Evolutionary conservation across 2,888 invertebrate species (phyloP).

Genomic region (Apantesis nais): DNA sequence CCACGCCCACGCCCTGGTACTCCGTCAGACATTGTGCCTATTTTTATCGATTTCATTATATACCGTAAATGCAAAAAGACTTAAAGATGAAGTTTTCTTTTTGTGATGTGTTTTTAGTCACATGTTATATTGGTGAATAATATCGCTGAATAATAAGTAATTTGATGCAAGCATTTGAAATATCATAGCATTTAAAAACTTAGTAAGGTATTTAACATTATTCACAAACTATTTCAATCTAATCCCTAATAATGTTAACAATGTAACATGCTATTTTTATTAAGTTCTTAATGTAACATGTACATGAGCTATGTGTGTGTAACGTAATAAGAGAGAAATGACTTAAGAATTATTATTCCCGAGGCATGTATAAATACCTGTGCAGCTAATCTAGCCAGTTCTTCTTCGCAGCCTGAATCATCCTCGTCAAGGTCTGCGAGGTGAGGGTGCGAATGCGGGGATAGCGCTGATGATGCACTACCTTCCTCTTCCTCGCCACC

Average conservation of each 20-base stretch:
- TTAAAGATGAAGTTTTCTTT: neutral
- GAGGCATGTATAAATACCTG: conserved; percentile 70
- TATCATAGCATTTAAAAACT: neutral
- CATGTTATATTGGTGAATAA: too few relatives aligned
- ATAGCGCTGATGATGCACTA: conserved; percentile 97
- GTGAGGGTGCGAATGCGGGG: conserved; percentile 97
- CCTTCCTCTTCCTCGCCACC: conserved; percentile 89
- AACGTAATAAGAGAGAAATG: too few relatives aligned
- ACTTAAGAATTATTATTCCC: neutral
- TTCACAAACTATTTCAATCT: neutral
- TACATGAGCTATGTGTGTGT: too few relatives aligned
- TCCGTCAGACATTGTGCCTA: conserved; percentile 74
- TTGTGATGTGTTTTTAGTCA: too few relatives aligned
- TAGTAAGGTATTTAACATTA: too few relatives aligned
- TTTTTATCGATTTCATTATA: neutral
- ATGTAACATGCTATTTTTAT: too few relatives aligned
- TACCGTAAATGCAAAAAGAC: neutral
- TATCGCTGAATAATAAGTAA: neutral
- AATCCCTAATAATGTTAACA: neutral
- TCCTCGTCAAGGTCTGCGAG: conserved; percentile 95
- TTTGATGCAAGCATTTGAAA: too few relatives aligned
- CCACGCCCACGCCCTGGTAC: conserved; percentile 57
- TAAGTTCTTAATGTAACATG: too few relatives aligned
- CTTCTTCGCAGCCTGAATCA: conserved; percentile 95
- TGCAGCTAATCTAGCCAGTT: conserved; percentile 90